Evolutionary conservation across 2,888 invertebrate species (phyloP).

Genomic region (Salpingus planirostris): DNA sequence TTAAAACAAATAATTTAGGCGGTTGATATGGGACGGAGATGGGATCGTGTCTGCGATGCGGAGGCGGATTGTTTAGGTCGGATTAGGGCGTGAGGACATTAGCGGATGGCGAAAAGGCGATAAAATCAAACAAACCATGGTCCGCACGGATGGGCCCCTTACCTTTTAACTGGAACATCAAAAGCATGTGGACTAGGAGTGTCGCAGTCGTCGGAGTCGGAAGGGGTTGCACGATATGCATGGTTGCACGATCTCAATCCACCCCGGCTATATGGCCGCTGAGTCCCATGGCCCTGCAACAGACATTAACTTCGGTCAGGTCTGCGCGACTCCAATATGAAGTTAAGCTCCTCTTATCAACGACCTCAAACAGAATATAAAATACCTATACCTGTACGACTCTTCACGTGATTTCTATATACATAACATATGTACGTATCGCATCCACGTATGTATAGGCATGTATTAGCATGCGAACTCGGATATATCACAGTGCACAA

Average conservation of each 20-base stretch:
- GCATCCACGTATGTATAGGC: no score
- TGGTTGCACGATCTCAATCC: constrained; percentile 39
- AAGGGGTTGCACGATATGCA: constrained; percentile 32
- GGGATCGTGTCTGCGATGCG: no score
- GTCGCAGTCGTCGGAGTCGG: constrained; percentile 29
- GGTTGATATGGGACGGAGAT: constrained; percentile 20
- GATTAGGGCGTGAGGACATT: no score
- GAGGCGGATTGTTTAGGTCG: not conserved
- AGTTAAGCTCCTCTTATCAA: constrained; percentile 31
- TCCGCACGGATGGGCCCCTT: constrained; percentile 11
- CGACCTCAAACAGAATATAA: constrained; percentile 37
- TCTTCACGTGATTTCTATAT: constrained; percentile 16
- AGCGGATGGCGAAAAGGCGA: no score
- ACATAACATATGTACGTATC: no score
- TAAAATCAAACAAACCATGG: no score
- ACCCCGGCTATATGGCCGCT: constrained; percentile 35
- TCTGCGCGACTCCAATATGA: constrained; percentile 17
- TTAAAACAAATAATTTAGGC: constrained; percentile 36
- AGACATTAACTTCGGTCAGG: constrained; percentile 23
- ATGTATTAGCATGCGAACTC: constrained; percentile 9
- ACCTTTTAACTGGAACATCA: constrained; percentile 32
- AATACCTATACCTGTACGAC: constrained; percentile 30
- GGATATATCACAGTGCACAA: constrained; percentile 24
- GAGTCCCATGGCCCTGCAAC: constrained; percentile 39
- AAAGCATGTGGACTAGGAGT: constrained; percentile 29